These are phyloP conservation scores for Aspiorhynchus laticeps DNA, from an alignment of 2,113 vertebrate genomes.

Conservation along the genomic window DNA sequence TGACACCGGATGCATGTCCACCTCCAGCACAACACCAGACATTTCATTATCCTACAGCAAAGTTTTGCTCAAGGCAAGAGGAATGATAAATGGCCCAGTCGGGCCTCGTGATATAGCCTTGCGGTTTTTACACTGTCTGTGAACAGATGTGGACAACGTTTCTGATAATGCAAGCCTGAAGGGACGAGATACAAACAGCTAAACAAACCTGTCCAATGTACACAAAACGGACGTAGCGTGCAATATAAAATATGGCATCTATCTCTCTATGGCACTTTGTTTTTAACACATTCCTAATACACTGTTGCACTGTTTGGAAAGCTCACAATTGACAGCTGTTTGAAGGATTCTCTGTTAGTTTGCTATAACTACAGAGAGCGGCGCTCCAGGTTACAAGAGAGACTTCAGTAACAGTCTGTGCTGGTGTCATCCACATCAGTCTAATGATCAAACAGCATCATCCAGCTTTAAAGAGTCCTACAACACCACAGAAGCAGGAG, in stretches of 20 bases:
- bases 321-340: background rate
- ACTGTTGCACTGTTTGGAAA: background rate
- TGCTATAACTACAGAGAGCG: constrained; percentile 22
- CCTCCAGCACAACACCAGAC: constrained; percentile 13
- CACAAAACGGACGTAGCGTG: background rate
- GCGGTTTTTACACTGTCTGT: background rate
- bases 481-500: background rate
- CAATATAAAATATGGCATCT: background rate
- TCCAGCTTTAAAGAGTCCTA: constrained; percentile 29
- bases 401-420: constrained; percentile 24
- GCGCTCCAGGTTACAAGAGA: constrained; percentile 4
- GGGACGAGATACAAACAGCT: constrained; percentile 5
- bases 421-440: constrained; percentile 8
- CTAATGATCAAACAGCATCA: constrained; percentile 15
- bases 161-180: constrained; percentile 41
- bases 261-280: background rate
- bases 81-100: constrained; percentile 25
- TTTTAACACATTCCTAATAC: background rate
- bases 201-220: background rate
- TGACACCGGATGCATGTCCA: constrained; percentile 38
- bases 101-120: constrained; percentile 25
- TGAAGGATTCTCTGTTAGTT: constrained; percentile 14
- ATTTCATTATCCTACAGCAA: constrained; percentile 34
- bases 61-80: constrained; percentile 40
- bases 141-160: constrained; percentile 36